Conservation (phyloP, 2,888 invertebrate genomes). For the Phanerotoma sp. region DNA sequence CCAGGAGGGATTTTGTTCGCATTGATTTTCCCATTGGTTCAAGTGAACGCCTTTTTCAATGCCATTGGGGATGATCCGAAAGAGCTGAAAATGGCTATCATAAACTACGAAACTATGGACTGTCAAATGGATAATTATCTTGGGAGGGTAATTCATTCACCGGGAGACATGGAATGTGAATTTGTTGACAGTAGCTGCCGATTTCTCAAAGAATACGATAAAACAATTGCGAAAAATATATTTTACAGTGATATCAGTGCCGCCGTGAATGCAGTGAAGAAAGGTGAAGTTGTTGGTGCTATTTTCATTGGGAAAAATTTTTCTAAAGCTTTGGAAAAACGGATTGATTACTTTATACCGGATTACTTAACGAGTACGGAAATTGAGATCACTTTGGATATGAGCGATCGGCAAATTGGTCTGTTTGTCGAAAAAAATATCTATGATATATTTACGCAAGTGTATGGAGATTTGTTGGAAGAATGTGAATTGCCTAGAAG, state of each 20-base stretch:
- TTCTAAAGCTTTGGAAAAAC: slow-evolving; percentile 63
- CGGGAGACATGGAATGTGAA: slow-evolving; percentile 57
- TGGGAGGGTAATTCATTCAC: slow-evolving; percentile 55
- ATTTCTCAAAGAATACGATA: slow-evolving; percentile 63
- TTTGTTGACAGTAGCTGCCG: slow-evolving; percentile 65
- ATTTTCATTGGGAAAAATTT: slow-evolving; percentile 74
- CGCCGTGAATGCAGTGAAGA: slow-evolving; percentile 61
- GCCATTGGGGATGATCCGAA: slow-evolving; percentile 78
- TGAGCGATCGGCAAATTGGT: slow-evolving; percentile 82
- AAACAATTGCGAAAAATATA: slow-evolving; percentile 58
- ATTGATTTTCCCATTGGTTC: slow-evolving; percentile 77
- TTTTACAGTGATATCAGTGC: slow-evolving; percentile 59
- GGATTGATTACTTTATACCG: slow-evolving; percentile 59
- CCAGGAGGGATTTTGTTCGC: slow-evolving; percentile 79
- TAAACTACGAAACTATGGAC: slow-evolving; percentile 72
- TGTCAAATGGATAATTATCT: slow-evolving; percentile 55
- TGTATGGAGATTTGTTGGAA: slow-evolving; percentile 65
- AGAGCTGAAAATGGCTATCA: slow-evolving; percentile 72
- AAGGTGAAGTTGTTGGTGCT: slow-evolving; percentile 65
- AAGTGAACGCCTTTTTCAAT: slow-evolving; percentile 77
- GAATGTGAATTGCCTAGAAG: slow-evolving; percentile 66
- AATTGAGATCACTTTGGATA: slow-evolving; percentile 72
- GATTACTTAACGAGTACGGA: slow-evolving; percentile 59
- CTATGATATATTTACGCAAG: slow-evolving; percentile 68
- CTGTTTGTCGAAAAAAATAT: slow-evolving; percentile 71